Percentiles rank a stretch among this genome's conserved stretches.
Conservation (phyloP, 2,797 vertebrate species). For the Phrynocephalus vlangalii region DNA sequence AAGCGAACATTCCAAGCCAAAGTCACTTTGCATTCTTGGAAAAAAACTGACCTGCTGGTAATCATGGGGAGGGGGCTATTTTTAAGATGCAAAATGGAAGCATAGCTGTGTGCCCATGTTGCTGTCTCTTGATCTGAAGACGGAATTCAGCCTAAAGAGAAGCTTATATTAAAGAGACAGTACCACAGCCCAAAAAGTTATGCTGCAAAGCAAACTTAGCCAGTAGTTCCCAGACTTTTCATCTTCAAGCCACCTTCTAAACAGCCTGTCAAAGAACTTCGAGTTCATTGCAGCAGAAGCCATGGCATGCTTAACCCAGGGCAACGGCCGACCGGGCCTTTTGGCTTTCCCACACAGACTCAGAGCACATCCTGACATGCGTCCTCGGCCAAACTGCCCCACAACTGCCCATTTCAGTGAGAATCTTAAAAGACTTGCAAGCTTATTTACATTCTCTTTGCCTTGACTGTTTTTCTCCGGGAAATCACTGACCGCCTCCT, state of each 20-base stretch:
- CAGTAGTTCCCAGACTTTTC: neutral
- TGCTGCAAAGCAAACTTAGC: neutral
- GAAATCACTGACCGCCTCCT: no score
- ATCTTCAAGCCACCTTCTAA: neutral
- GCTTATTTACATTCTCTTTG: neutral
- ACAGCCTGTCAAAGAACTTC: neutral
- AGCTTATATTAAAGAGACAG: fast-evolving
- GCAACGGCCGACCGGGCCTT: neutral
- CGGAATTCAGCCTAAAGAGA: neutral
- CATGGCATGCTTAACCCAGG: neutral
- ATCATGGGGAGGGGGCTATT: neutral
- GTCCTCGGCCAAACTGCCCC: neutral
- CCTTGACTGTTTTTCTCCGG: neutral
- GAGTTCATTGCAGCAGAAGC: neutral
- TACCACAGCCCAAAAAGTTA: neutral
- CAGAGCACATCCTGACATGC: no score
- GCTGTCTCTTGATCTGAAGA: neutral
- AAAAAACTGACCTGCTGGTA: neutral
- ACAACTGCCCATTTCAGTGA: no score
- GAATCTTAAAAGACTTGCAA: neutral
- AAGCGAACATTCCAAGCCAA: conserved; percentile 6
- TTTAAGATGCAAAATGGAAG: neutral
- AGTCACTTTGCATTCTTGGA: conserved; percentile 18
- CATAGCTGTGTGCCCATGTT: neutral
- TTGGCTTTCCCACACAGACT: neutral